Evolutionary conservation across 1,140 invertebrate genomes (phyloP), one percentile per base, ranked within the genome.

Genomic region (Saccostrea glomerata): DNA sequence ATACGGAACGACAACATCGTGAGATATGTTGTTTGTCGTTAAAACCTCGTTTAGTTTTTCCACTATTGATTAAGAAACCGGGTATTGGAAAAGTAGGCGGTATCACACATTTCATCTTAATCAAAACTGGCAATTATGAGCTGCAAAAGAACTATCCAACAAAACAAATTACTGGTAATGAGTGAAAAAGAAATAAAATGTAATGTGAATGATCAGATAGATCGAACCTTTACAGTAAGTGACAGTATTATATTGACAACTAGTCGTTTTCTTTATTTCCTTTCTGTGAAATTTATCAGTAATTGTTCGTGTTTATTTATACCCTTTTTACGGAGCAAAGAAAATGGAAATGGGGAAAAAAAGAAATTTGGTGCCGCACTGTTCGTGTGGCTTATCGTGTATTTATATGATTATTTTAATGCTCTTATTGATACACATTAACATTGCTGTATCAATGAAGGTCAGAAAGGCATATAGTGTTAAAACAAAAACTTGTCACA

Each of bases 151-250:
- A 77, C 70, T 25, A 30, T 77, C 70, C 70, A 25, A 77, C 30
- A 36, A 77, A 77, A 30, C 70, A 77, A 77, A 77, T 77, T 77
- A 77, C 70, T 77, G 25, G 23, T 77, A 77, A 77, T 77, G 30
- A 25, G 11, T 17, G 70, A 77, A 77, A 77, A 77, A 77, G 70
- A 77, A 77, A 77, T 77, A 77, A 77, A 77, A 77, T 77, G 25
- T 77, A 77, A 77, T 77, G 70, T 36, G 25, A 77, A 77, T 77
- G 70, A 77, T 77, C 30, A 77, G 70, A 77, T 77, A 25, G 12
- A 77, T 40, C 9, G 25, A 30, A 25, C 25, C 25, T 77, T 36
- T 12, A 36, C 70, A 36, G 25, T 12, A 30, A 77, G 23, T 77
- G 70, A 77, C 70, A 77, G 25, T 25, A 40, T 11, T 15, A 25